Base-by-base conservation (phyloP, 2,113 vertebrate genomes). In the Monarcha castaneiventris region DNA sequence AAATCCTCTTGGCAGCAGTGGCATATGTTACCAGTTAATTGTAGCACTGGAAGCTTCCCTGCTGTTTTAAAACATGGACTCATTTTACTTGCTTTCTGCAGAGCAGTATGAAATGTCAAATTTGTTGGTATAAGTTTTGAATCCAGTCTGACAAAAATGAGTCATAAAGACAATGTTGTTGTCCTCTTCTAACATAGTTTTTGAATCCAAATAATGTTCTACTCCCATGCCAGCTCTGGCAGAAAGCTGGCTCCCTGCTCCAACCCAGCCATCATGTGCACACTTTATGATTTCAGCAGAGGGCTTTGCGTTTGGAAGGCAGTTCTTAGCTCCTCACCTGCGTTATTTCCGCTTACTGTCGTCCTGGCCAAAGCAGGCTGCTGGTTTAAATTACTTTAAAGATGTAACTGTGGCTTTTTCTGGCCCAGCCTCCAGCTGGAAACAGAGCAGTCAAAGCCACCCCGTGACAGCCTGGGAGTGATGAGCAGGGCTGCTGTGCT, bases 1-100 rank as follows among this genome's bases (percentile, higher is more conserved):
- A 98, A 98, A 97, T 97, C 97, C 97, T 98, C 96, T 97, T 98
- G 97, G 98, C 97, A 98, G 96, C 96, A 96, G 93, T 96, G 96
- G 96, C 98, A 98, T 98, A 98, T 98, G 98, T 98, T 98, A 98
- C 96, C 96, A 97, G 97, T 98, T 98, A 98, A 98, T 98, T 98
- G 97, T 98, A 97, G 96, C 97, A 97, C 97, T 98, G 96, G 97
- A 98, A 98, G 97, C 96, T 97, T 97, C 96, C 97, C 97, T 97
- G 97, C 97, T 98, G 97, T 97, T 98, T 97, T 96, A 98, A 98
- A 98, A 97, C 96, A 98, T 96, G 94, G 97, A 92, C 94, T 97
- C 95, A 95, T 97, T 98, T 98, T 97, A 95, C 96, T 95, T 97
- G 96, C 95, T 97, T 97, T 97, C 89, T 96, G 84, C 94, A 96